A percentile compares a stretch with the other conserved stretches of the same genome.
Evolutionary conservation across 2,113 vertebrate genomes (phyloP).

Genomic region (Hydrolagus affinis): DNA sequence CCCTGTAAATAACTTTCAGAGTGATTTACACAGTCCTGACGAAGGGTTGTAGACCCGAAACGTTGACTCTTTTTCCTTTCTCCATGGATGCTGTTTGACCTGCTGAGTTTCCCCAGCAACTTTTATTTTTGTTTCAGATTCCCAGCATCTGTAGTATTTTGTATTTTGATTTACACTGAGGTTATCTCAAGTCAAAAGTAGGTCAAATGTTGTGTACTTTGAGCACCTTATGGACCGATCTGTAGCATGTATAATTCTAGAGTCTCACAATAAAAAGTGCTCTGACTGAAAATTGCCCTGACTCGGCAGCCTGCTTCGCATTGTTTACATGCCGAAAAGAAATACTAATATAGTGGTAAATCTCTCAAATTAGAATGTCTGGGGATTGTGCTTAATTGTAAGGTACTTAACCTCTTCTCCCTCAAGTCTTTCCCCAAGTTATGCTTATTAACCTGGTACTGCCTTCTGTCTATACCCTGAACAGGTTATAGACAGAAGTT

Average conservation of each 20-base stretch:
- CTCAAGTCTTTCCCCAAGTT: too few relatives aligned
- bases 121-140: too few relatives aligned
- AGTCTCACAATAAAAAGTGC: background rate
- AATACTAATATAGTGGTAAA: too few relatives aligned
- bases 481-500: background rate
- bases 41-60: background rate
- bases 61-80: too few relatives aligned
- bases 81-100: too few relatives aligned
- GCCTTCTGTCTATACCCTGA: background rate
- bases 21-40: background rate
- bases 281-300: background rate
- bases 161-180: background rate
- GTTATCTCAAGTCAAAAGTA: background rate
- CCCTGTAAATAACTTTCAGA: background rate
- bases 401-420: too few relatives aligned
- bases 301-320: background rate
- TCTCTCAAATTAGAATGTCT: too few relatives aligned
- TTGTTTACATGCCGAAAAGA: background rate
- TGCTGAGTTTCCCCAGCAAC: too few relatives aligned
- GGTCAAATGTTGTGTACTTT: background rate
- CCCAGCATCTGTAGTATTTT: too few relatives aligned
- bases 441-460: too few relatives aligned
- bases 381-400: too few relatives aligned
- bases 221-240: too few relatives aligned
- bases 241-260: background rate